Percentiles rank a stretch among this genome's conserved stretches.
These are phyloP conservation scores for Agapornis roseicollis DNA, from an alignment of 2,113 vertebrate species.

Conservation along the genomic window DNA sequence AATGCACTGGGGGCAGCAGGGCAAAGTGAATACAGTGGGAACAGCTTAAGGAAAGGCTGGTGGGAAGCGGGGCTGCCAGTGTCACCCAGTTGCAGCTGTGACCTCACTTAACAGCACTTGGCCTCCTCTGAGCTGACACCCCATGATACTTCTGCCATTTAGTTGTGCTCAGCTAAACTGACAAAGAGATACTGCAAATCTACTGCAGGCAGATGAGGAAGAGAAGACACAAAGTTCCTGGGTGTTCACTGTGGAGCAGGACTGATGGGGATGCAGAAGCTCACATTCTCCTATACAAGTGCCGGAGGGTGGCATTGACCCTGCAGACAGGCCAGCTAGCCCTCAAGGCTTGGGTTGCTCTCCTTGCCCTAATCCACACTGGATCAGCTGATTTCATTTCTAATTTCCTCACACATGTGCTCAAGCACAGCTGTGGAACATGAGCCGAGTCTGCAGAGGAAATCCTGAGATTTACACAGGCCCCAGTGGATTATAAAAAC, in stretches of 20 bases:
- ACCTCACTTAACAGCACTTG: not conserved
- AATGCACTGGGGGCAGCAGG: fast-evolving
- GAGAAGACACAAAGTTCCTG: not conserved
- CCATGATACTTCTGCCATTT: not conserved
- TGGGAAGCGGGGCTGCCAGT: not conserved
- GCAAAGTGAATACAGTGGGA: not conserved
- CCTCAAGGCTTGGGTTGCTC: not conserved
- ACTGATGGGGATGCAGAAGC: not conserved
- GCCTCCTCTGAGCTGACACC: not conserved
- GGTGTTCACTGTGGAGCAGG: not conserved
- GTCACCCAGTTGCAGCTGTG: not conserved
- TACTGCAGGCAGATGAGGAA: not conserved
- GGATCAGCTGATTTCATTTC: constrained; percentile 71
- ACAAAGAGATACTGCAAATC: not conserved
- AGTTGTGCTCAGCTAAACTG: not conserved
- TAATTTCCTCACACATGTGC: constrained; percentile 71
- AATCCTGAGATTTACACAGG: constrained; percentile 72
- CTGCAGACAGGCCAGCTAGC: not conserved
- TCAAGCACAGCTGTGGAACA: constrained; percentile 69
- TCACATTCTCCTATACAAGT: fast-evolving
- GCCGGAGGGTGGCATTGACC: not conserved
- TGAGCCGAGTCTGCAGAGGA: constrained; percentile 71
- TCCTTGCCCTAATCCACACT: constrained; percentile 21
- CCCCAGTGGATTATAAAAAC: constrained; percentile 62
- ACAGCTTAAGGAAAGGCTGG: not conserved